Evolutionary conservation across 2,113 vertebrate genomes (phyloP).

Genomic region (Austrofundulus limnaeus): DNA sequence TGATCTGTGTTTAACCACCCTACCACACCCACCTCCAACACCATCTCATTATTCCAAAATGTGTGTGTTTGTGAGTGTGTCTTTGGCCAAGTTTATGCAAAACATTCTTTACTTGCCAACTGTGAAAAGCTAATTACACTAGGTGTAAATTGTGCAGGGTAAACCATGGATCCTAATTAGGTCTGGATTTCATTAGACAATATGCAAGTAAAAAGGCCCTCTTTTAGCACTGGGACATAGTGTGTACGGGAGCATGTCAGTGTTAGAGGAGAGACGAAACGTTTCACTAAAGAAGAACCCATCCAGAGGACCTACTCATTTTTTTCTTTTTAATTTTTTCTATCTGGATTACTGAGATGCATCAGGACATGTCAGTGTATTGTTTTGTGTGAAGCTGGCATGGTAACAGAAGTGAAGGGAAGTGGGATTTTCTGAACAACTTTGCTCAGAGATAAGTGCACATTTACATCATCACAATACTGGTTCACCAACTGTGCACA

Average conservation of each 20-base stretch:
- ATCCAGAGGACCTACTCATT: too few relatives aligned
- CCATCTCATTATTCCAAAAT: background rate
- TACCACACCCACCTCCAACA: conserved; percentile 2
- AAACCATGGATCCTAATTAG: conserved; percentile 73
- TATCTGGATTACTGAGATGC: too few relatives aligned
- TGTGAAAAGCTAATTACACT: conserved; percentile 70
- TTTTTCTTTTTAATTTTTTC: too few relatives aligned
- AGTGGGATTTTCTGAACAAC: background rate
- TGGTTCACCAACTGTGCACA: conserved; percentile 17
- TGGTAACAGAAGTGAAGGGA: conserved; percentile 11
- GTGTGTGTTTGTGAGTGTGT: conserved; percentile 14
- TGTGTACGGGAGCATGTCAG: conserved; percentile 21
- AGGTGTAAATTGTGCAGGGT: conserved; percentile 59
- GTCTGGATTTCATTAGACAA: conserved; percentile 70
- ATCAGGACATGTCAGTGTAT: too few relatives aligned
- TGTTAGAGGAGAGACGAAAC: too few relatives aligned
- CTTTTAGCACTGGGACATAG: conserved; percentile 10
- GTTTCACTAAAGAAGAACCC: too few relatives aligned
- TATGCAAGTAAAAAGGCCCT: conserved; percentile 41
- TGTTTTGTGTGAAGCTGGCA: conserved; percentile 9
- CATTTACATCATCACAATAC: conserved; percentile 38
- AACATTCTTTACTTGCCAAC: conserved; percentile 64
- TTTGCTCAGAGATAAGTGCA: background rate
- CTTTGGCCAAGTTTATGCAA: conserved; percentile 31
- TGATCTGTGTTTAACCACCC: conserved; percentile 19